Evolutionary conservation across 2,797 vertebrate genomes (phyloP), one percentile per base, ranked within the genome.

Genomic region (Cuniculus paca): DNA sequence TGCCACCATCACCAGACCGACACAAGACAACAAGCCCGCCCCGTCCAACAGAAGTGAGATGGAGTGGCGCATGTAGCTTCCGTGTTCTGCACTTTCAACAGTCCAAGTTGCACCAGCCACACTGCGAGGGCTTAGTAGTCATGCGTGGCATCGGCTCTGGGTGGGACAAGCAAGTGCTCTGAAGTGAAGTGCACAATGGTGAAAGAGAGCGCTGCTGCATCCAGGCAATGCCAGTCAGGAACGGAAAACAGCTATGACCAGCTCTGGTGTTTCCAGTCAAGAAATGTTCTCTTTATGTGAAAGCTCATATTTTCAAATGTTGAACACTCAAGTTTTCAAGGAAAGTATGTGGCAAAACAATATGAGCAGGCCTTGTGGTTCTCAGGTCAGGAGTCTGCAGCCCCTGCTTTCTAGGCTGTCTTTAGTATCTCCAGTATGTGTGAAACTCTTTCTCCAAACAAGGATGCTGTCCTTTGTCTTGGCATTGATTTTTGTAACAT

Each of bases 81-180:
- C 14, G 4, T 6, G 13, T 14, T 48, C 26, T 48, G 26, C 12
- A 31, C 22, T 61, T 82, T 17, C 60, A 60, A 28, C 48, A 42
- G 28, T 5, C 48, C 36, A 65, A 2, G 1, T 6, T n/a, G 34
- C 31, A 90, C 60, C 2, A 4, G 75, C 52, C 14, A 20, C 12
- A 17, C 13, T 50, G 28, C 34, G 54, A 48, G 48, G 10, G 4
- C 45, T 56, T 36, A 61, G 3, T 9, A 65, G 75, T 48, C 52
- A 65, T 8, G 2, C 1, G 11, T 0, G 39, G 45, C 87, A 50
- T 31, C 0, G 22, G 52, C n/a, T 56, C 56, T 13, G 0, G 0
- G 6, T 1, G 61, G 63, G 36, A 63, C 7, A 2, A 1, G 10
- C 20, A 42, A 36, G 65, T 45, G 5, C 19, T 8, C 20, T n/a